Evolutionary conservation across 2,113 vertebrate genomes (phyloP).

Genomic region (Callipepla californica): DNA sequence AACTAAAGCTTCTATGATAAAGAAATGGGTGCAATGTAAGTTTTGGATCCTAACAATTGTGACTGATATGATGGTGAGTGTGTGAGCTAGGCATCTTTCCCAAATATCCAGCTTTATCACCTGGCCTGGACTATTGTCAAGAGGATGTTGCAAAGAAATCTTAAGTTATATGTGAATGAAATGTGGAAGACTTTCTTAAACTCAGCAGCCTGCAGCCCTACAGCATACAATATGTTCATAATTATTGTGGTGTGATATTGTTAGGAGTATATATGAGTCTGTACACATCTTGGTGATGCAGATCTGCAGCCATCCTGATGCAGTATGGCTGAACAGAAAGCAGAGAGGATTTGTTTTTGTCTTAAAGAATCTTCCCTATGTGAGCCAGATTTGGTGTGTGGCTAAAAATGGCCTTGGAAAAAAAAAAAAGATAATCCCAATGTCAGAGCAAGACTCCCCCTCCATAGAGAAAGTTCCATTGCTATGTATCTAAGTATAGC

Average conservation of each 20-base stretch:
- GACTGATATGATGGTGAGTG: not conserved
- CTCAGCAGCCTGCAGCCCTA: not conserved
- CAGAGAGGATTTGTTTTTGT: not conserved
- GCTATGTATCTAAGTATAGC: not conserved
- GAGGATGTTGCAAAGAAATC: not conserved
- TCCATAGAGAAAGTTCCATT: not conserved
- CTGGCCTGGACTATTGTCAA: not conserved
- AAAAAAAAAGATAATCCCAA: not conserved
- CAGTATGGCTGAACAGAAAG: not conserved
- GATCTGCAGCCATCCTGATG: not conserved
- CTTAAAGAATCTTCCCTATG: not conserved
- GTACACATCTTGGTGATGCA: not conserved
- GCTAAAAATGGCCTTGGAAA: not conserved
- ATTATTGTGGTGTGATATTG: not conserved
- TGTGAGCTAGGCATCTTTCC: not conserved
- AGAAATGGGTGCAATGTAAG: not conserved
- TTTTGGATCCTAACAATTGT: not conserved
- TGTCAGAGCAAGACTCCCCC: not conserved
- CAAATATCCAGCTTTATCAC: not conserved
- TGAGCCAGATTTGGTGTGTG: not conserved
- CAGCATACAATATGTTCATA: not conserved
- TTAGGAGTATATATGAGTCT: not conserved
- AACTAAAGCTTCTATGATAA: not conserved
- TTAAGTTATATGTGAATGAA: rapidly evolving
- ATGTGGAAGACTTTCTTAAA: not conserved